Evolutionary conservation across 2,888 invertebrate genomes (phyloP).

Genomic region (Periphyllus acericola): DNA sequence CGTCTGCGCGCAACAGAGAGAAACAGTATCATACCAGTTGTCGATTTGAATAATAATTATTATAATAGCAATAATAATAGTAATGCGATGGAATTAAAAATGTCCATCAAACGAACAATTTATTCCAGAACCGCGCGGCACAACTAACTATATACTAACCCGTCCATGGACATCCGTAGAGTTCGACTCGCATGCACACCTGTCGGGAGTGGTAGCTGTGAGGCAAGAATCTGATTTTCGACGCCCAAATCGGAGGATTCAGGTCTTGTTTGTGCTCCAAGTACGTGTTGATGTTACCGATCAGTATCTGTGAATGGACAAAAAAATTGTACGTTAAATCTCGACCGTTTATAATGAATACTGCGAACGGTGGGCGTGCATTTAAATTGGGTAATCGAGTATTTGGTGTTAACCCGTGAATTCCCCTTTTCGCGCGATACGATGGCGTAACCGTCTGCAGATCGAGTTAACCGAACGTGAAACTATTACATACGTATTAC

Average conservation of each 20-base stretch:
- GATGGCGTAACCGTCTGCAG: too few relatives aligned
- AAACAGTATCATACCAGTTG: slow-evolving; percentile 6
- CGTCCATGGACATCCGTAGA: slow-evolving; percentile 88
- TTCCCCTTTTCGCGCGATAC: too few relatives aligned
- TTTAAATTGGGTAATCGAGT: not conserved
- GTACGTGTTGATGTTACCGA: slow-evolving; percentile 89
- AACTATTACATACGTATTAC: too few relatives aligned
- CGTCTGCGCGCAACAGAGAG: slow-evolving; percentile 72
- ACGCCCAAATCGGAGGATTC: slow-evolving; percentile 86
- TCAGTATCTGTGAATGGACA: slow-evolving; percentile 74
- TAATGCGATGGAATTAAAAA: not conserved
- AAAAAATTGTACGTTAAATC: slow-evolving; percentile 27
- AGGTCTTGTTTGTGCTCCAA: slow-evolving; percentile 80
- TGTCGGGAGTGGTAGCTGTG: slow-evolving; percentile 84
- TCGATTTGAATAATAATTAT: slow-evolving; percentile 19
- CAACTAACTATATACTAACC: slow-evolving; percentile 69
- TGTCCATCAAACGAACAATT: not conserved
- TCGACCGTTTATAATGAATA: slow-evolving; percentile 8
- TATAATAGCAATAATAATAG: slow-evolving; percentile 8
- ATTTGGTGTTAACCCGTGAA: not conserved
- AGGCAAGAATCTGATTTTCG: slow-evolving; percentile 85
- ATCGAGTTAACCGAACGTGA: too few relatives aligned
- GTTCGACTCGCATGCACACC: slow-evolving; percentile 90
- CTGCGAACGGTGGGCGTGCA: slow-evolving; percentile 6
- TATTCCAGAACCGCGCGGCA: not conserved